These are phyloP conservation scores for Anarrhichthys ocellatus DNA, from an alignment of 2,113 vertebrate genomes.

Conservation along the genomic window DNA sequence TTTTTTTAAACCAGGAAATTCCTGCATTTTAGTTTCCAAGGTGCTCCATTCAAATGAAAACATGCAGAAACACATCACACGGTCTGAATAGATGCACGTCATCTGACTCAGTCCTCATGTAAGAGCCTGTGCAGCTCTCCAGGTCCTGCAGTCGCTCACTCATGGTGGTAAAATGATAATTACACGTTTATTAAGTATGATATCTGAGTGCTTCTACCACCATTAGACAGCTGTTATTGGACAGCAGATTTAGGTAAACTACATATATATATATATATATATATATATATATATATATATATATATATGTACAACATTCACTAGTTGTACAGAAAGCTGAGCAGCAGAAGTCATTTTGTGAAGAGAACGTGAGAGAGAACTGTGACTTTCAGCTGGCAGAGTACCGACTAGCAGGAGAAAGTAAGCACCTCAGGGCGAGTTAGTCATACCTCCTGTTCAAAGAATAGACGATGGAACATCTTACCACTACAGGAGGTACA, in stretches of 20 bases:
- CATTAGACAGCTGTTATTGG: too few species aligned
- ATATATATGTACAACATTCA: too few species aligned
- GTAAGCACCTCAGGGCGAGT: constrained; percentile 9
- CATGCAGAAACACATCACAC: background rate
- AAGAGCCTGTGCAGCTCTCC: too few species aligned
- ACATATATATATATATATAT: too few species aligned
- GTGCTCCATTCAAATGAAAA: background rate
- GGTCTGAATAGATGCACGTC: background rate
- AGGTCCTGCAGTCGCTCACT: too few species aligned
- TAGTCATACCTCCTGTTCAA: background rate
- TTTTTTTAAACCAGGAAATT: too few species aligned
- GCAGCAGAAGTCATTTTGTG: background rate
- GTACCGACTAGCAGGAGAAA: background rate
- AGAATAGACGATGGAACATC: background rate
- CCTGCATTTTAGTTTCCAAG: too few species aligned
- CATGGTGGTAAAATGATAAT: too few species aligned
- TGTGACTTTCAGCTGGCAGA: background rate
- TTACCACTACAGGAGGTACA: background rate
- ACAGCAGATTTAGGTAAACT: too few species aligned
- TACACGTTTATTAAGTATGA: too few species aligned
- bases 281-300: too few species aligned
- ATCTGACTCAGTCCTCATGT: background rate
- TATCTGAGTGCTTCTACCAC: background rate
- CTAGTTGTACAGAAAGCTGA: background rate
- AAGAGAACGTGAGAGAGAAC: background rate